These are phyloP conservation scores for Ciconia boyciana DNA, from an alignment of 2,113 vertebrate species.

Conservation along the genomic window DNA sequence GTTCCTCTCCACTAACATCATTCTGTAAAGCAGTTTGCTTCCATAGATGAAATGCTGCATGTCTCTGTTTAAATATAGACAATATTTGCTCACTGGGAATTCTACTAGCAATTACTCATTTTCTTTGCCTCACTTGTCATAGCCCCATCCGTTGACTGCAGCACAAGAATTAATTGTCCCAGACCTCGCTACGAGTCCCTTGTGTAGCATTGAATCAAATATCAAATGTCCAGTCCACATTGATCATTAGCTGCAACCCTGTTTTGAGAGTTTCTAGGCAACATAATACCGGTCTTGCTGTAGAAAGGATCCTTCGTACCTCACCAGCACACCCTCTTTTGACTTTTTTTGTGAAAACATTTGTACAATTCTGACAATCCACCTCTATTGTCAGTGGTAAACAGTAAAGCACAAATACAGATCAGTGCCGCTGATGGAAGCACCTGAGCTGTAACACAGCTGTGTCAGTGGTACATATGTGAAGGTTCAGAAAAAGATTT, in stretches of 20 bases:
- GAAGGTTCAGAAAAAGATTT: neutral
- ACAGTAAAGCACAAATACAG: neutral
- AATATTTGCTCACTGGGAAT: neutral
- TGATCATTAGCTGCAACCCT: neutral
- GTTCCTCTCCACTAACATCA: neutral
- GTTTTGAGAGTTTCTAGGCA: slow-evolving; percentile 8
- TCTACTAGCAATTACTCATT: neutral
- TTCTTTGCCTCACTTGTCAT: neutral
- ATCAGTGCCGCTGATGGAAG: neutral
- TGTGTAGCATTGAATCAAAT: neutral
- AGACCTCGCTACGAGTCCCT: neutral
- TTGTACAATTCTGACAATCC: neutral
- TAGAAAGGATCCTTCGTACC: neutral
- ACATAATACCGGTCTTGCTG: neutral
- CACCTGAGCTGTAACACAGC: neutral
- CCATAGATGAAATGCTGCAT: rapidly evolving
- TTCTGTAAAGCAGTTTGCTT: neutral
- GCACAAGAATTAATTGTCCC: slow-evolving; percentile 10
- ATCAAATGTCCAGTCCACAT: neutral
- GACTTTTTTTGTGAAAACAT: neutral
- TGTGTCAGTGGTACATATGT: rapidly evolving
- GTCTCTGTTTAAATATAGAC: neutral
- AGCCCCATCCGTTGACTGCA: neutral
- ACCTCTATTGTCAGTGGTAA: neutral
- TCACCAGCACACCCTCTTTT: neutral